These are phyloP conservation scores for Melieria picta DNA, from an alignment of 2,888 invertebrate species.

Conservation along the genomic window DNA sequence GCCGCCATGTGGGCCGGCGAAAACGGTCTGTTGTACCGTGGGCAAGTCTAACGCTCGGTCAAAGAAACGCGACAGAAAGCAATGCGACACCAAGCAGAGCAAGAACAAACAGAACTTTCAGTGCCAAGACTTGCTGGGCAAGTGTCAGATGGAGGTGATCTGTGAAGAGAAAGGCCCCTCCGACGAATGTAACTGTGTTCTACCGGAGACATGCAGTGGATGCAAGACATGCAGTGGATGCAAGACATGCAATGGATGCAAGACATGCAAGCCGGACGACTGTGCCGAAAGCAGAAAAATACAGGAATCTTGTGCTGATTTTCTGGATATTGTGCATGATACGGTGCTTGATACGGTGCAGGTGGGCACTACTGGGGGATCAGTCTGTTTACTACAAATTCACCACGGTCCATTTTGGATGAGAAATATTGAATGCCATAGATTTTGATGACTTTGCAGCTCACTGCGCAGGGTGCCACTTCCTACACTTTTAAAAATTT, in stretches of 20 bases:
- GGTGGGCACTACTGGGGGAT: conserved; percentile 31
- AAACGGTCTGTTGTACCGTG: background rate
- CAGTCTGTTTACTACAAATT: too few species aligned
- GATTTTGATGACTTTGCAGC: too few species aligned
- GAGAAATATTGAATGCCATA: too few species aligned
- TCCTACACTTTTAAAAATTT: too few species aligned
- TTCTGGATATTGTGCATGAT: conserved; percentile 56
- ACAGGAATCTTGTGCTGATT: conserved; percentile 56
- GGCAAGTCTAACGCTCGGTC: too few species aligned
- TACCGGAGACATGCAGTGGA: background rate
- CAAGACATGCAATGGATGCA: too few species aligned
- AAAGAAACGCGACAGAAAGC: background rate
- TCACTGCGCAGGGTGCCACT: too few species aligned
- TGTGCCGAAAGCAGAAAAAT: conserved; percentile 32
- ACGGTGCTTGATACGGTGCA: conserved; percentile 58
- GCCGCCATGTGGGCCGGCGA: background rate
- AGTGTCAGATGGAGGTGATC: conserved; percentile 41
- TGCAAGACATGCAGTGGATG: too few species aligned
- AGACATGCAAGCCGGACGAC: background rate
- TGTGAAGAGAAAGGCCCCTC: conserved; percentile 40
- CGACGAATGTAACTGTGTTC: background rate
- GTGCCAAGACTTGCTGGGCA: conserved; percentile 26
- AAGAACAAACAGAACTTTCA: conserved; percentile 38
- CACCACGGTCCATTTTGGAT: too few species aligned
- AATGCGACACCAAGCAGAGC: conserved; percentile 26